Evolutionary conservation across 2,113 vertebrate genomes (phyloP).

Genomic region (Caloenas nicobarica): DNA sequence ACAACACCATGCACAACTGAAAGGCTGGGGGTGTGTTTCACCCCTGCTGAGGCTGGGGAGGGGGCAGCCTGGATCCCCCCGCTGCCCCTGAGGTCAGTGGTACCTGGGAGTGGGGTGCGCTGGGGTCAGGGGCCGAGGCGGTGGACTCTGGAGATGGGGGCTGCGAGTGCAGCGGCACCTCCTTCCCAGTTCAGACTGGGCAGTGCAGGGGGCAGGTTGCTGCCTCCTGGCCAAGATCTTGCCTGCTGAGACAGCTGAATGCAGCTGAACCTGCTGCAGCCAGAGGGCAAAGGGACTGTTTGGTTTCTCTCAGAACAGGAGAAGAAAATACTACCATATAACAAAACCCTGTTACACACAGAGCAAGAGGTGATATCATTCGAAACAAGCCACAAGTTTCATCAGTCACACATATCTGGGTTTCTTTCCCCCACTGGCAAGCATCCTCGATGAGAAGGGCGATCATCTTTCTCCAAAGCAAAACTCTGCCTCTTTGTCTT

Average conservation of each 20-base stretch:
- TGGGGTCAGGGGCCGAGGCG: rapidly evolving
- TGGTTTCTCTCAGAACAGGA: background rate
- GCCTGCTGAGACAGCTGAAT: background rate
- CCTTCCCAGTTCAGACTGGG: too few relatives aligned
- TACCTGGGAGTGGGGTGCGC: rapidly evolving
- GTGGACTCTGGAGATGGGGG: rapidly evolving
- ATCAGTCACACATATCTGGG: rapidly evolving
- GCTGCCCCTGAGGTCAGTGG: rapidly evolving
- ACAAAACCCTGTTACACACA: background rate
- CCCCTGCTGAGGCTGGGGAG: background rate
- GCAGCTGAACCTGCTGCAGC: background rate
- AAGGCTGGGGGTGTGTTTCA: background rate
- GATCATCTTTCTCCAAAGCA: background rate
- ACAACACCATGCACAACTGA: rapidly evolving
- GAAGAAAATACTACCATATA: background rate
- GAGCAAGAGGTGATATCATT: background rate
- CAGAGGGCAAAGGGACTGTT: background rate
- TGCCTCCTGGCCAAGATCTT: background rate
- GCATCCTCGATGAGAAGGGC: rapidly evolving
- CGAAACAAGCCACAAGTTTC: rapidly evolving
- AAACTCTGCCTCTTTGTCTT: background rate
- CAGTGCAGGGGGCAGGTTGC: background rate
- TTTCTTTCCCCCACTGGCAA: background rate
- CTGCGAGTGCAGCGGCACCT: rapidly evolving
- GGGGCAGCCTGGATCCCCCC: rapidly evolving